These are phyloP conservation scores for Armadillidium nasatum DNA, from an alignment of 1,140 invertebrate genomes.

Conservation along the genomic window DNA sequence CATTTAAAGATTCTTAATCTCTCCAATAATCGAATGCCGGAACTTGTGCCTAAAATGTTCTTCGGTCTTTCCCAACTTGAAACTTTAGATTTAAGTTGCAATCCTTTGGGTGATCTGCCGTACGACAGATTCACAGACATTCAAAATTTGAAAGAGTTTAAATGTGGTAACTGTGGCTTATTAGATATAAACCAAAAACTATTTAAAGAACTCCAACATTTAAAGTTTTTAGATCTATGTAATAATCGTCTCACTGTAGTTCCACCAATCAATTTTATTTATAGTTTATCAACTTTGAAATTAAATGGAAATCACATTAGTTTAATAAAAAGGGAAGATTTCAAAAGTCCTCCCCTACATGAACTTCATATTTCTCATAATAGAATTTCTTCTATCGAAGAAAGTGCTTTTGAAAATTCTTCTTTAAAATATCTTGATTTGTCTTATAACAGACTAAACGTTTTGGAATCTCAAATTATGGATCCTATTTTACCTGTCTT, in stretches of 20 bases:
- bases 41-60: slow-evolving; percentile 64
- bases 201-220: slow-evolving; percentile 45
- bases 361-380: not conserved
- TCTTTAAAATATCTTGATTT: slow-evolving; percentile 63
- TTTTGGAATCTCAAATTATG: slow-evolving; percentile 59
- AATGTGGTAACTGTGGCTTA: slow-evolving; percentile 64
- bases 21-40: slow-evolving; percentile 63
- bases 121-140: slow-evolving; percentile 74
- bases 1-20: slow-evolving; percentile 63
- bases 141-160: slow-evolving; percentile 58
- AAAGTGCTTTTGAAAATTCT: slow-evolving; percentile 63
- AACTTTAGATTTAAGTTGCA: slow-evolving; percentile 66
- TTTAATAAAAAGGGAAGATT: not conserved
- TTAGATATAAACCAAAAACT: slow-evolving; percentile 68
- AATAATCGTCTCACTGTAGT: slow-evolving; percentile 56
- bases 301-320: slow-evolving; percentile 1
- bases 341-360: not conserved
- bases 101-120: slow-evolving; percentile 63
- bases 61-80: slow-evolving; percentile 62
- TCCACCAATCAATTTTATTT: slow-evolving; percentile 21
- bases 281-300: not conserved
- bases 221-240: slow-evolving; percentile 67
- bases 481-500: slow-evolving; percentile 59
- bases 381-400: slow-evolving; percentile 52
- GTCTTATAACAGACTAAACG: slow-evolving; percentile 66